Percentiles rank a stretch among this genome's conserved stretches.
Evolutionary conservation across 2,888 invertebrate species (phyloP).

Genomic region (Drosophila maculinotata): DNA sequence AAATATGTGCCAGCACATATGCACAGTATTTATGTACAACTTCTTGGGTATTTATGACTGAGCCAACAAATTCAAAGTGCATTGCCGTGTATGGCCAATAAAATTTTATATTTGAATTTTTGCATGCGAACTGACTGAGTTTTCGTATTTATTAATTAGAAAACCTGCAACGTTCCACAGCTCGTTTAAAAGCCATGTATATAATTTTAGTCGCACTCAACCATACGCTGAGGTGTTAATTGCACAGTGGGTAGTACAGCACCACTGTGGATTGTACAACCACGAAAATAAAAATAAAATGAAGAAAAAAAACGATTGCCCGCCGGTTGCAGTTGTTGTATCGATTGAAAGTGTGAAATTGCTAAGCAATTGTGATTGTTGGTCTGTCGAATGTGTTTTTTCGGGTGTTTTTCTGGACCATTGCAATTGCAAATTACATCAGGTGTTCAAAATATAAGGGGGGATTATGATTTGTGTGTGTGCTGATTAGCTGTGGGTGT

Average conservation of each 20-base stretch:
- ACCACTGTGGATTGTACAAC: slow-evolving; percentile 38
- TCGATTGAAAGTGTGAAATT: slow-evolving; percentile 80
- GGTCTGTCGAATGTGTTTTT: slow-evolving; percentile 50
- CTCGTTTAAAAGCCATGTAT: slow-evolving; percentile 60
- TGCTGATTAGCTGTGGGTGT: slow-evolving; percentile 76
- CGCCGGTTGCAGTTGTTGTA: slow-evolving; percentile 59
- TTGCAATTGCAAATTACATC: slow-evolving; percentile 77
- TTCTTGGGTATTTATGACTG: slow-evolving; percentile 59
- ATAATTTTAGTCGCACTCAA: slow-evolving; percentile 68
- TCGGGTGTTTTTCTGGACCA: slow-evolving; percentile 39
- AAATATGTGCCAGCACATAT: slow-evolving; percentile 43
- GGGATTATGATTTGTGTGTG: slow-evolving; percentile 72
- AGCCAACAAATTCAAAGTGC: slow-evolving; percentile 69
- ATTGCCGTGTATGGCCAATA: slow-evolving; percentile 69
- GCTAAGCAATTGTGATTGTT: slow-evolving; percentile 79
- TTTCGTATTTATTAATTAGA: slow-evolving; percentile 76
- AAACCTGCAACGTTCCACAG: slow-evolving; percentile 48
- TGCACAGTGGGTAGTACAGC: slow-evolving; percentile 77
- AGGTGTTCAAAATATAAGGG: slow-evolving; percentile 57
- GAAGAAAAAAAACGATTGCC: slow-evolving; percentile 50
- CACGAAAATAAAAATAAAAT: slow-evolving; percentile 5
- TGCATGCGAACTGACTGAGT: slow-evolving; percentile 49
- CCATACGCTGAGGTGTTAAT: slow-evolving; percentile 76
- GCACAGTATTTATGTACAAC: slow-evolving; percentile 10
- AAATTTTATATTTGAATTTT: slow-evolving; percentile 62